Percentiles rank a stretch among this genome's conserved stretches.
Evolutionary conservation across 2,797 vertebrate species (phyloP).

Genomic region (Emys orbicularis): DNA sequence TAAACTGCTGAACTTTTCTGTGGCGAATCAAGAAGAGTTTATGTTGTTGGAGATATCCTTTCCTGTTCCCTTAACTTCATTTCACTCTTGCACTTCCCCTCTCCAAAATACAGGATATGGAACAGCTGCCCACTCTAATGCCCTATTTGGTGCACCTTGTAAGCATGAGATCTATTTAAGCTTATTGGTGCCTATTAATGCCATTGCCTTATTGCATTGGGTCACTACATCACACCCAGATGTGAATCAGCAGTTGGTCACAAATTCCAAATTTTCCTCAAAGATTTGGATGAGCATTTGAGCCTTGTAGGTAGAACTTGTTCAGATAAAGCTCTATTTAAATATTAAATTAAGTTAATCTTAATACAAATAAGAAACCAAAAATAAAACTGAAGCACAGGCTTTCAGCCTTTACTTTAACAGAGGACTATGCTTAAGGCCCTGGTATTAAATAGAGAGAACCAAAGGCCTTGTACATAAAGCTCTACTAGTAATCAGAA

Average conservation of each 20-base stretch:
- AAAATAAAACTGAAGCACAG: too few species aligned
- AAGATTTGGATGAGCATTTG: not conserved
- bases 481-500: too few species aligned
- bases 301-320: not conserved
- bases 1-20: not conserved
- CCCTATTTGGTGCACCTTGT: not conserved
- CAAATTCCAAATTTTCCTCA: not conserved
- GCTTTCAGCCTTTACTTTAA: too few species aligned
- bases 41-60: not conserved
- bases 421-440: too few species aligned
- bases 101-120: not conserved
- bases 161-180: not conserved
- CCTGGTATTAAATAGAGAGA: too few species aligned
- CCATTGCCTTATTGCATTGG: not conserved
- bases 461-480: too few species aligned
- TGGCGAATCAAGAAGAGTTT: not conserved
- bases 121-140: not conserved
- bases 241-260: not conserved
- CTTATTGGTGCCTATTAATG: not conserved
- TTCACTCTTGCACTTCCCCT: constrained; percentile 9
- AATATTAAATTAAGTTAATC: not conserved
- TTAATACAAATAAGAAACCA: not conserved
- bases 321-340: not conserved
- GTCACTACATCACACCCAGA: not conserved
- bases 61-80: not conserved